Percentiles rank a stretch among this genome's conserved stretches.
These are phyloP conservation scores for Chelonus formosanus DNA, from an alignment of 2,888 invertebrate genomes.

Conservation along the genomic window DNA sequence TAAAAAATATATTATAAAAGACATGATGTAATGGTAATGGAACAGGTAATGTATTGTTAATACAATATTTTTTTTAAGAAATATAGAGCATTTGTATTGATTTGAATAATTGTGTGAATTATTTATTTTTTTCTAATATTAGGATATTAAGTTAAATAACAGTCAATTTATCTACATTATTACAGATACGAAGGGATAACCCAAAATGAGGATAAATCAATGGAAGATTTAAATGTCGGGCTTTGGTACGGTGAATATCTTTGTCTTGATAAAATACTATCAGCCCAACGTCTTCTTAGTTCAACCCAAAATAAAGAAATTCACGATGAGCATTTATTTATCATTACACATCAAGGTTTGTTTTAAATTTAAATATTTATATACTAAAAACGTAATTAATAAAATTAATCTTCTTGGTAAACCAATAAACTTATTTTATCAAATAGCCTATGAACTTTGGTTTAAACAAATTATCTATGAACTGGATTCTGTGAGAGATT, in stretches of 20 bases:
- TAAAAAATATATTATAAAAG: too few relatives aligned
- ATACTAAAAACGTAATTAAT: too few relatives aligned
- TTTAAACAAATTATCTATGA: constrained; percentile 99
- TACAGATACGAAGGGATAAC: constrained; percentile 47
- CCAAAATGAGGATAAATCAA: constrained; percentile 70
- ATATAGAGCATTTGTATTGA: too few relatives aligned
- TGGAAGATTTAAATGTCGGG: constrained; percentile 77
- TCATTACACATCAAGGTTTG: constrained; percentile 95
- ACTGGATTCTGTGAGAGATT: constrained; percentile 87
- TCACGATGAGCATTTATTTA: constrained; percentile 97
- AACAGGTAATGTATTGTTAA: too few relatives aligned
- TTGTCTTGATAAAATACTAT: constrained; percentile 86
- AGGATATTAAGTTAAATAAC: too few relatives aligned
- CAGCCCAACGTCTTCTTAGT: constrained; percentile 84
- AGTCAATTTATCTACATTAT: too few relatives aligned
- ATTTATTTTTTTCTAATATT: too few relatives aligned
- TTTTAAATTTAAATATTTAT: not conserved
- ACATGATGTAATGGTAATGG: too few relatives aligned
- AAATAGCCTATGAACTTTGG: constrained; percentile 95
- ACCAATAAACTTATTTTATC: constrained; percentile 1
- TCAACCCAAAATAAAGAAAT: constrained; percentile 76
- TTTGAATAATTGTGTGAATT: too few relatives aligned
- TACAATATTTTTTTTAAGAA: too few relatives aligned
- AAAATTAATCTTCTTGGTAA: constrained; percentile 17
- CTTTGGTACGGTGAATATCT: constrained; percentile 92